Evolutionary conservation across 2,888 invertebrate genomes (phyloP), one percentile per base, ranked within the genome.

Genomic region (Parnassius orleans): DNA sequence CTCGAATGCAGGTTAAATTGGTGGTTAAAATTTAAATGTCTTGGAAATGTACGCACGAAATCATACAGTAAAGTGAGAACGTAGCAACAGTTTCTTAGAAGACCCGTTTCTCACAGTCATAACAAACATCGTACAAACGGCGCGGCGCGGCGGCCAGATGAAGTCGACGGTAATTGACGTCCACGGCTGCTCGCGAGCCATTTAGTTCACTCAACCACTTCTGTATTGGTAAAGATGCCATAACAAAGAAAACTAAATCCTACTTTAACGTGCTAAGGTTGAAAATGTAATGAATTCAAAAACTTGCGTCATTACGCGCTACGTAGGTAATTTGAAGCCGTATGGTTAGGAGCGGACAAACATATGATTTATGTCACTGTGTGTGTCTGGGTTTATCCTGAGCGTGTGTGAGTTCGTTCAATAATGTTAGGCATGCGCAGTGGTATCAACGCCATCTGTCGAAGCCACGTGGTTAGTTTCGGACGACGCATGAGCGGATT

Each of bases 361-460:
- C 88, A 85, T 87, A 89, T 88, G 89, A 88, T 87, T 87, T 87
- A 85, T 83, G 81, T 82, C 78, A 75, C 69, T 67, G 67, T 70
- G 71, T 67, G 72, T 65, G 61, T 69, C 75, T 79, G 77, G 74
- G 76, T 69, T 33, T 33, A 67, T 64, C 7, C 55, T 14, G 64
- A 60, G 57, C 60, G 55, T 63, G 72, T 73, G 80, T 80, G 83
- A 65, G 80, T 74, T 78, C 81, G 89, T 75, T 90, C 90, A 89
- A 91, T 91, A 90, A 77, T 72, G 65, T 73, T 69, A 76, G 80
- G 83, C 90, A 88, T 90, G 90, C 90, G 90, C 78, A 69, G 69
- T 80, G 78, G 72, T 73, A 43, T 65, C 76, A 83, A 80, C 77
- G 90, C 90, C 90, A 90, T 90, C 90, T 90, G 88, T 88, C 84